Base-by-base conservation (phyloP, 2,113 vertebrate species). In the Pomatostomus ruficeps region DNA sequence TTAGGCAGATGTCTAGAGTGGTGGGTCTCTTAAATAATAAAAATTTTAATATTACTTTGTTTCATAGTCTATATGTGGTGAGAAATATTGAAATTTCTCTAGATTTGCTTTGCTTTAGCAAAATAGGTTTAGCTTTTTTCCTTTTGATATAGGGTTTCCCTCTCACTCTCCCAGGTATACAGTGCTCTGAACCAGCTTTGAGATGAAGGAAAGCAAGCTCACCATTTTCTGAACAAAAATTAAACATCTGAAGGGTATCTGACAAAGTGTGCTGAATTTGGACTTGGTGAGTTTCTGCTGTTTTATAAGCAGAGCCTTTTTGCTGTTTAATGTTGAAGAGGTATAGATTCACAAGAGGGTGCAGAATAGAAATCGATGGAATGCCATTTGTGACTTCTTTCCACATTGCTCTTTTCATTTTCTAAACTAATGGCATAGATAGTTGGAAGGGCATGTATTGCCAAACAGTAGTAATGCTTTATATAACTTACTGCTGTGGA, bases 241-340 rank as follows among this genome's bases (percentile, higher is more conserved):
- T 94, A 95, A 95, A 91, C 94, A 92, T 45, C 94, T 94, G 94
- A 95, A 92, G 80, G 94, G 95, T 97, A 87, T 95, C 95, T 97
- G 93, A 79, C 73, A 92, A 93, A 92, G 91, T 94, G 36, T 93
- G 95, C 95, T 95, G 91, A 96, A 95, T 96, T 94, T 96, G 96
- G 94, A 97, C 77, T 92, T 95, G 95, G 93, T 97, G 96, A 97
- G 96, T 97, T 97, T 95, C 95, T 96, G 94, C 93, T 92, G 49
- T 95, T 95, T 94, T 82, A 42, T 85, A 85, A 95, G 95, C 93
- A 97, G 95, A 95, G 93, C 93, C 45, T 95, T 96, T 96, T 95
- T 84, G 71, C 80, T 96, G 45, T 95, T 96, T 92, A 52, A 85
- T 93, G 33, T 96, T 95, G 66, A 82, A 92, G 84, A 95, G 35